Base-by-base conservation (phyloP, 2,113 vertebrate genomes). In the Corapipo altera region DNA sequence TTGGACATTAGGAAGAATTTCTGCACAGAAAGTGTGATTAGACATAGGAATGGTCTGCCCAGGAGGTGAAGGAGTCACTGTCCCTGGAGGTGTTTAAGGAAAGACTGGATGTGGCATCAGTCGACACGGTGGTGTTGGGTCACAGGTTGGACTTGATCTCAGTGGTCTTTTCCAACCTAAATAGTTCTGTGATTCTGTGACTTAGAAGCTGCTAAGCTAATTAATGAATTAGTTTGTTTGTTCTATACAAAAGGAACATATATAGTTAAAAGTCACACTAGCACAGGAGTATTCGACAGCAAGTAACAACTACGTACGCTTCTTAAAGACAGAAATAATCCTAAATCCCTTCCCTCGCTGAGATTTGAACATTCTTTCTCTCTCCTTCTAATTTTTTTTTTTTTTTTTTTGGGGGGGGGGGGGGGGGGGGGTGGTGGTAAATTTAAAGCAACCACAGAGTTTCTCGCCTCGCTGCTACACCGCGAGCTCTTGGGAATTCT, bases 191-290 rank as follows among this genome's bases (percentile, higher is more conserved):
- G 39, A 41, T 26, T 11, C 23, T 37, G 24, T 8, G 7, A 64
- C 43, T 55, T 52, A 51, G 23, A 28, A n/a, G 18, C 14, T 19
- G 8, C 3, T 28, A 39, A 28, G 55, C 20, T n/a, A 35, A 39
- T 21, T 64, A 20, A 10, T 30, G 27, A 64, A 3, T 9, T 24
- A 8, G 12, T 51, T 79, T 28, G 57, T 30, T 64, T 64, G 12
- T 20, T 73, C 78, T 30, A 8, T 14, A n/a, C 3, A 73, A 30
- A 5, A 37, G 46, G 33, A 59, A 43, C 2, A 3, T 0, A 0
- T 0, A 8, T 0, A 5, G 39, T 57, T 61, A 55, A 55, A 84
- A 70, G 7, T 5, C 22, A 43, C 24, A 21, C 19, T 39, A 43
- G 18, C 37, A 33, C 27, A 12, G 35, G 19, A 69, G 13, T 5